A percentile compares a stretch with the other conserved stretches of the same genome.
Evolutionary conservation across 2,888 invertebrate genomes (phyloP).

Genomic region (Coleophora deauratella): DNA sequence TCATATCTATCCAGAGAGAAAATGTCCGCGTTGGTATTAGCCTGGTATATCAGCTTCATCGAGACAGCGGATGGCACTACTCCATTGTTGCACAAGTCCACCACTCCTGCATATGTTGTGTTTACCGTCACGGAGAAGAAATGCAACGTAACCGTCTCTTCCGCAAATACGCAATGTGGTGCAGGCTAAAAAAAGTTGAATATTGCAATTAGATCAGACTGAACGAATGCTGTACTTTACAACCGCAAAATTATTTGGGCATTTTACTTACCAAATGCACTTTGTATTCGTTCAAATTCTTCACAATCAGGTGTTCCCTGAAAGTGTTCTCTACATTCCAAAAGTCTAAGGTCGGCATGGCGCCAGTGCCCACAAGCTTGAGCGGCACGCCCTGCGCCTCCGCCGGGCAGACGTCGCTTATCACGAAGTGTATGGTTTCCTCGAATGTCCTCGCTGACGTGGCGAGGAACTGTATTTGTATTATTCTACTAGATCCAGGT

Average conservation of each 20-base stretch:
- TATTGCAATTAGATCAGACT: not conserved
- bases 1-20: constrained; percentile 59
- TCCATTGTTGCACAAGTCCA: constrained; percentile 62
- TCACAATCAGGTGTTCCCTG: constrained; percentile 73
- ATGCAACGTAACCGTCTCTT: constrained; percentile 56
- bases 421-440: constrained; percentile 57
- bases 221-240: not conserved
- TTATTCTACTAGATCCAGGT: constrained; percentile 54
- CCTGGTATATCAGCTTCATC: constrained; percentile 53
- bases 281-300: constrained; percentile 64
- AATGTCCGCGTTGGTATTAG: constrained; percentile 40
- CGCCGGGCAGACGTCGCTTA: constrained; percentile 65
- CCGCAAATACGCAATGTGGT: constrained; percentile 60
- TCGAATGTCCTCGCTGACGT: constrained; percentile 45
- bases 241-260: not conserved
- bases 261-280: constrained; percentile 48
- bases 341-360: constrained; percentile 73
- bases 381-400: constrained; percentile 63
- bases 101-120: constrained; percentile 36
- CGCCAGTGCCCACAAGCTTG: constrained; percentile 65
- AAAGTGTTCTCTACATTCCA: constrained; percentile 74
- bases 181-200: constrained; percentile 40
- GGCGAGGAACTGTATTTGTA: constrained; percentile 55
- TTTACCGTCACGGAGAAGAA: constrained; percentile 58
- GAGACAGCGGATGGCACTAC: constrained; percentile 52